These are phyloP conservation scores for Adineta ricciae DNA, from an alignment of 2,888 invertebrate species.

Conservation along the genomic window DNA sequence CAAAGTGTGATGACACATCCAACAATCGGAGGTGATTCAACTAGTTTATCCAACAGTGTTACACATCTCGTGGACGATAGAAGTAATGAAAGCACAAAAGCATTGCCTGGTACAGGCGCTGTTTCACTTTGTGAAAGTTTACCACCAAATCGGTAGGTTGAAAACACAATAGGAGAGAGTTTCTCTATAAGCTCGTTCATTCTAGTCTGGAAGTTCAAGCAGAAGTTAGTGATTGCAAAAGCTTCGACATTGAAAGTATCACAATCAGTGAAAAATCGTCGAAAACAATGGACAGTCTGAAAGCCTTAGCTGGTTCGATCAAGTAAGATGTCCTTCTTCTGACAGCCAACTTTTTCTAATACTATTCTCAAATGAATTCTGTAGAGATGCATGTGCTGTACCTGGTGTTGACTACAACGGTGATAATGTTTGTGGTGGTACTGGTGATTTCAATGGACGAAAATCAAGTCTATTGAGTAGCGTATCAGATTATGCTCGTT, in stretches of 20 bases:
- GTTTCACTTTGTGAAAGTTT: conserved; percentile 11
- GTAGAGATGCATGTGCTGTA: conserved; percentile 5
- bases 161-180: too few species aligned
- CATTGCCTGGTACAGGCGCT: neutral
- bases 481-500: conserved; percentile 17
- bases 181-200: too few species aligned
- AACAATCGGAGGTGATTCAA: neutral
- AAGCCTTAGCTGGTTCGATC: conserved; percentile 10
- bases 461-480: conserved; percentile 17
- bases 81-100: neutral
- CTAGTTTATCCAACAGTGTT: conserved; percentile 11
- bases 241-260: conserved; percentile 15
- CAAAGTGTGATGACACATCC: conserved; percentile 18
- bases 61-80: neutral
- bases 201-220: conserved; percentile 2
- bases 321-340: neutral
- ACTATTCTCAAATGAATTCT: too few species aligned
- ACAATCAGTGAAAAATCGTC: conserved; percentile 15
- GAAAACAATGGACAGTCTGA: conserved; percentile 6
- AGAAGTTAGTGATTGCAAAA: conserved; percentile 16
- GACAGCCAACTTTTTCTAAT: too few species aligned
- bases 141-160: conserved; percentile 6
- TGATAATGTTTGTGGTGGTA: neutral
- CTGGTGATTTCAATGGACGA: neutral
- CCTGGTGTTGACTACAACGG: neutral